phyloP scores from a whole-genome alignment of 2,888 invertebrate genomes.

The Sericinus montela region DNA sequence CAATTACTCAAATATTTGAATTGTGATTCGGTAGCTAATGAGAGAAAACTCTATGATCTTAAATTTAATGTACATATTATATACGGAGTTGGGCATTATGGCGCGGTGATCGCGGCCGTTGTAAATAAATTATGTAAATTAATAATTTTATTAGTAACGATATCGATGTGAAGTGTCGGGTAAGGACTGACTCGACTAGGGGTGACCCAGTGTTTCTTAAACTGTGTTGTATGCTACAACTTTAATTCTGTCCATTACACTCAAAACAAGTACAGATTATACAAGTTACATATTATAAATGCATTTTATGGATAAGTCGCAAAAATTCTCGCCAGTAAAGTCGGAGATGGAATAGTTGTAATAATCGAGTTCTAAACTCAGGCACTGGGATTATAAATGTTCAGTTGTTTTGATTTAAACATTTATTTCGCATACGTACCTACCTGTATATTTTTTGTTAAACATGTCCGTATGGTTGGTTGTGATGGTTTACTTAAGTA shows the following conservation, averaged over 20 bases:
- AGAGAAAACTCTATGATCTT: slow-evolving; percentile 77
- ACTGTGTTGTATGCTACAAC: slow-evolving; percentile 52
- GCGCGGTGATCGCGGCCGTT: slow-evolving; percentile 62
- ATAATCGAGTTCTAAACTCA: slow-evolving; percentile 62
- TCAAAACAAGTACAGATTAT: slow-evolving; percentile 62
- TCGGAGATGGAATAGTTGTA: slow-evolving; percentile 58
- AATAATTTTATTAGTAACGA: slow-evolving; percentile 68
- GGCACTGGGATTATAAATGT: slow-evolving; percentile 49
- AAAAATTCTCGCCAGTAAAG: slow-evolving; percentile 73
- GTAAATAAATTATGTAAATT: slow-evolving; percentile 76
- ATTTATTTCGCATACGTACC: slow-evolving; percentile 18
- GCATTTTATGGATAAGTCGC: slow-evolving; percentile 63
- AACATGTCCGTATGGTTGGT: slow-evolving; percentile 77
- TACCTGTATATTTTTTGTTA: slow-evolving; percentile 55
- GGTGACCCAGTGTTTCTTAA: slow-evolving; percentile 9
- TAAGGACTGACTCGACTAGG: slow-evolving; percentile 19
- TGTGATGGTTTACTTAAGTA: slow-evolving; percentile 79
- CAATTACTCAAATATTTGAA: slow-evolving; percentile 78
- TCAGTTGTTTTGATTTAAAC: slow-evolving; percentile 18
- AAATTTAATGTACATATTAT: slow-evolving; percentile 76
- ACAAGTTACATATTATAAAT: slow-evolving; percentile 61
- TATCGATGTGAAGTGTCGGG: slow-evolving; percentile 40
- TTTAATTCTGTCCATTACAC: slow-evolving; percentile 73
- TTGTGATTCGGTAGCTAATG: slow-evolving; percentile 80
- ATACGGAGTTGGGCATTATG: slow-evolving; percentile 77